Percentiles rank a stretch among this genome's conserved stretches.
These are phyloP conservation scores for Nycticebus coucang DNA, from an alignment of 2,113 vertebrate genomes.

Conservation along the genomic window DNA sequence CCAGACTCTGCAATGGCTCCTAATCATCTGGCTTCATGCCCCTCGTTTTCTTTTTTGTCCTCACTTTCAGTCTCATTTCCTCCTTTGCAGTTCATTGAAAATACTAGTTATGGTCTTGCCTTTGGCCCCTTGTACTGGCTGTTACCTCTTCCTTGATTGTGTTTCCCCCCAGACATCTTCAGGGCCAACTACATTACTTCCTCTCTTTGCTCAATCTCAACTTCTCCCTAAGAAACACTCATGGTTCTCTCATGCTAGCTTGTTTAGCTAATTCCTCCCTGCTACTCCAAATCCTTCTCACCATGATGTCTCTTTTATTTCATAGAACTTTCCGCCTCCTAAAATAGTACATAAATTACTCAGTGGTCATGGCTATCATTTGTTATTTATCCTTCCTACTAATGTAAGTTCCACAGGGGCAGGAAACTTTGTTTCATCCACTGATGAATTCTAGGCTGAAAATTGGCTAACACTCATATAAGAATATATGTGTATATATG, in stretches of 20 bases:
- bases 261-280: fast-evolving
- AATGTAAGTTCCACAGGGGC: neutral
- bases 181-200: neutral
- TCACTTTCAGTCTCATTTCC: neutral
- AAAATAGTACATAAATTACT: neutral
- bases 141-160: neutral
- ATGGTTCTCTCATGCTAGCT: neutral
- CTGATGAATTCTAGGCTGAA: neutral
- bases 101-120: neutral
- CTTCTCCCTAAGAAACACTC: neutral
- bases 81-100: neutral
- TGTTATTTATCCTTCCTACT: neutral
- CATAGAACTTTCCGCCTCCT: neutral
- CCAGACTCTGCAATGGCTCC: neutral
- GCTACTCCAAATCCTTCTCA: neutral
- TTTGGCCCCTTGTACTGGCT: neutral
- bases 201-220: neutral
- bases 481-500: no score
- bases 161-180: neutral
- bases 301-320: neutral
- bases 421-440: neutral
- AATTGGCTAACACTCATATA: neutral
- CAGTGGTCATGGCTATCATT: neutral
- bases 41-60: neutral
- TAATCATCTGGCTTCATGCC: no score